Evolutionary conservation across 2,888 invertebrate species (phyloP).

Genomic region (Coecobrya sp.): DNA sequence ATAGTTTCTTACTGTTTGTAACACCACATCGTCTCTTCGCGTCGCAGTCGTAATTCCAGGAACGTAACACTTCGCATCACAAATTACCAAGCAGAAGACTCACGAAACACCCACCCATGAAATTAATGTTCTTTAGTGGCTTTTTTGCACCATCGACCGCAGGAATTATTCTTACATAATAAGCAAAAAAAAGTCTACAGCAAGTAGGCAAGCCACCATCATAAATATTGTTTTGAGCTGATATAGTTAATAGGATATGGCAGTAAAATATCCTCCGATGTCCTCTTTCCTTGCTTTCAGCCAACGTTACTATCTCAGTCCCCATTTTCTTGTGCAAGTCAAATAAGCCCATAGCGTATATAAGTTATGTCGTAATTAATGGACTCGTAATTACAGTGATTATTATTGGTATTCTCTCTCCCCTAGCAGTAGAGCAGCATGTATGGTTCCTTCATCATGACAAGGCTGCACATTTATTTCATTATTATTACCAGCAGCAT

Average conservation of each 20-base stretch:
- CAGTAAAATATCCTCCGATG: not conserved
- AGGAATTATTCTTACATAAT: not conserved
- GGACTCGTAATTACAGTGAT: slow-evolving; percentile 66
- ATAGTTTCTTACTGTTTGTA: too few species aligned
- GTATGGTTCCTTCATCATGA: slow-evolving; percentile 16
- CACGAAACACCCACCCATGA: slow-evolving; percentile 52
- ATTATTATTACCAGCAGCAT: slow-evolving; percentile 43
- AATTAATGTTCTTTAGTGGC: slow-evolving; percentile 32
- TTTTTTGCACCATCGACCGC: not conserved
- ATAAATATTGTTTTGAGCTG: not conserved
- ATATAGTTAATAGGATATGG: not conserved
- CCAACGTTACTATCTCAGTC: not conserved
- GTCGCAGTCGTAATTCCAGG: too few species aligned
- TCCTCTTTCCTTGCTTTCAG: not conserved
- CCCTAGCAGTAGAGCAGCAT: not conserved
- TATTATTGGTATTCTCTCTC: slow-evolving; percentile 61
- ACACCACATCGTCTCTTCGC: too few species aligned
- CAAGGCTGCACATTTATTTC: slow-evolving; percentile 23
- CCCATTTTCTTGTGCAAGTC: not conserved
- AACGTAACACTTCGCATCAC: too few species aligned
- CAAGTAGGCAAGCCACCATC: not conserved
- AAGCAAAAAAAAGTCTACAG: too few species aligned
- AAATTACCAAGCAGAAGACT: not conserved
- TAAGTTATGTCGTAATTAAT: slow-evolving; percentile 47
- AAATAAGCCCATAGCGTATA: not conserved